Conservation (phyloP, 2,888 invertebrate genomes). For the Tigriopus californicus region DNA sequence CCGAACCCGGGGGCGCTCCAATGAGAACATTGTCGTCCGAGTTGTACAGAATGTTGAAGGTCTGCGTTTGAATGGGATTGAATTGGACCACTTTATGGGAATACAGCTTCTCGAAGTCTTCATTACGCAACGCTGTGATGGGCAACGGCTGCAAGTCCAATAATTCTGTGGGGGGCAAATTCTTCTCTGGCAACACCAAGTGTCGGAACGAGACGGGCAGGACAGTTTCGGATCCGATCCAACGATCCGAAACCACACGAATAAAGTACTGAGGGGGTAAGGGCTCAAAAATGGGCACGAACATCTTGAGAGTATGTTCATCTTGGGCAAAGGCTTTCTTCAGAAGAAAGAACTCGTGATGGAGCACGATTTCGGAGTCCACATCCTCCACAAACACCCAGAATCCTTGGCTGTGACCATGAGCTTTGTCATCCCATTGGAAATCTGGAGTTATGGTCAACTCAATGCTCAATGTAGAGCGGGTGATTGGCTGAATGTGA, state of each 20-base stretch:
- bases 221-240: constrained; percentile 87
- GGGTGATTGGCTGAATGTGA: constrained; percentile 91
- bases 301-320: constrained; percentile 91
- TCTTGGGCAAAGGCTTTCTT: constrained; percentile 85
- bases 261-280: constrained; percentile 95
- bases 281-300: constrained; percentile 95
- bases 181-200: constrained; percentile 91
- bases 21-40: constrained; percentile 95
- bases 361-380: constrained; percentile 49
- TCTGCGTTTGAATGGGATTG: constrained; percentile 97
- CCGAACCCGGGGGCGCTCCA: constrained; percentile 72
- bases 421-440: constrained; percentile 93
- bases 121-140: constrained; percentile 71
- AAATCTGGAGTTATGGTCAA: constrained; percentile 95
- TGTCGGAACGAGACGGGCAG: constrained; percentile 93
- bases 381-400: constrained; percentile 43
- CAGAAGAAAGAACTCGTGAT: constrained; percentile 84
- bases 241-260: constrained; percentile 67
- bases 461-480: constrained; percentile 42
- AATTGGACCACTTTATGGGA: constrained; percentile 69
- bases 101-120: constrained; percentile 67
- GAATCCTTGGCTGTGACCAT: constrained; percentile 43
- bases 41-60: constrained; percentile 95
- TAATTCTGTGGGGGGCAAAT: constrained; percentile 89
- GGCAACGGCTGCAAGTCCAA: constrained; percentile 91